Evolutionary conservation across 2,797 vertebrate genomes (phyloP).

Genomic region (Pempheris klunzingeri): DNA sequence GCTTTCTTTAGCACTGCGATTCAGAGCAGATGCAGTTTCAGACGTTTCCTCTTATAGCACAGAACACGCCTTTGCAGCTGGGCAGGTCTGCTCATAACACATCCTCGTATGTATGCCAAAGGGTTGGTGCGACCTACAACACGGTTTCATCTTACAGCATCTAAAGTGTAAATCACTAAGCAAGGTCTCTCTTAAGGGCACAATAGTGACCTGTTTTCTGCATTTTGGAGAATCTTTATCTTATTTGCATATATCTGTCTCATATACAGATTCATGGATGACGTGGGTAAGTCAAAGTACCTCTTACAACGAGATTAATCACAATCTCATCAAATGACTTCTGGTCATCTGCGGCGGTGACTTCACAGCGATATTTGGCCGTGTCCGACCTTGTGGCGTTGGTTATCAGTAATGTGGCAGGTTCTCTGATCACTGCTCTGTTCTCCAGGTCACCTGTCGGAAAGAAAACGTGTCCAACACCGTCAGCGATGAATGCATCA

Average conservation of each 20-base stretch:
- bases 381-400: conserved; percentile 94
- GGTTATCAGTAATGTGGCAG: conserved; percentile 90
- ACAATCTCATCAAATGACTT: conserved; percentile 94
- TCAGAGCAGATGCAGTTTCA: conserved; percentile 87
- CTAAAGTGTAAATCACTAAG: conserved; percentile 64
- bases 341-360: conserved; percentile 89
- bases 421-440: conserved; percentile 90
- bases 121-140: conserved; percentile 73
- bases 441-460: conserved; percentile 90
- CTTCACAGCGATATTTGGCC: conserved; percentile 95
- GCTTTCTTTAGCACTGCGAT: conserved; percentile 85
- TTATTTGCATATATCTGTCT: neutral
- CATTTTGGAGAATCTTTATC: neutral
- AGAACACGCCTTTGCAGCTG: conserved; percentile 84
- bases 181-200: conserved; percentile 51
- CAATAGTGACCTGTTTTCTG: conserved; percentile 31
- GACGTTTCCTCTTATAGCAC: conserved; percentile 86
- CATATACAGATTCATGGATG: neutral
- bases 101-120: conserved; percentile 80
- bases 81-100: conserved; percentile 81
- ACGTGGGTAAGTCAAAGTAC: conserved; percentile 73
- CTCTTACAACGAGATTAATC: conserved; percentile 93
- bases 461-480: neutral
- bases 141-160: conserved; percentile 81
- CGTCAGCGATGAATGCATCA: neutral